A percentile compares a stretch with the other conserved stretches of the same genome.
Conservation (phyloP, 2,888 invertebrate genomes). For the Mayetiola destructor region DNA sequence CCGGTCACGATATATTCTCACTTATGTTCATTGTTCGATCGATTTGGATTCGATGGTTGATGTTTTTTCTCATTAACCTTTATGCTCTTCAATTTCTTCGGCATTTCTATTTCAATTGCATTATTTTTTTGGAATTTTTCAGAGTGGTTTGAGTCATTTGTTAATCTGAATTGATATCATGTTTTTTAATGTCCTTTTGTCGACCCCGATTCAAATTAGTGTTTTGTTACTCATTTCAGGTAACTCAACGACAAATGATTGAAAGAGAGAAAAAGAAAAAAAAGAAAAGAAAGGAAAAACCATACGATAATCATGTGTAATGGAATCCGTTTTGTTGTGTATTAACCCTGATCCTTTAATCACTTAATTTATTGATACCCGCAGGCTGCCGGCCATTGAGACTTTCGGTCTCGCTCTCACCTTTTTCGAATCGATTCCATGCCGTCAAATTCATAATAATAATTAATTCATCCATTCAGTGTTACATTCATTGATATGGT, state of each 20-base stretch:
- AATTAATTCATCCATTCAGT: constrained; percentile 6
- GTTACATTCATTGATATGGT: neutral
- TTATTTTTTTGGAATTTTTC: neutral
- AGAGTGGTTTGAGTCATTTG: neutral
- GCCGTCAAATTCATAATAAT: neutral
- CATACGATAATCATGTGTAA: constrained; percentile 6
- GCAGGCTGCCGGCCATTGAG: neutral
- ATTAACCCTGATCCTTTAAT: neutral
- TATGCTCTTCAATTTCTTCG: neutral
- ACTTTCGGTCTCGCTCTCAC: no score
- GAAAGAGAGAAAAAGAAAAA: no score
- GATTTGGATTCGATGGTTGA: constrained; percentile 1
- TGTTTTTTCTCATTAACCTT: neutral
- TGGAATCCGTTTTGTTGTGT: neutral
- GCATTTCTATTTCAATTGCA: neutral
- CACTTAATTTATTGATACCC: constrained; percentile 9
- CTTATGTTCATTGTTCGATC: constrained; percentile 3
- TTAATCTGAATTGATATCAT: neutral
- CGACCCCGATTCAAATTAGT: constrained; percentile 3
- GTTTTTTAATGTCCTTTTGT: constrained; percentile 11
- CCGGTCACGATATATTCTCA: neutral
- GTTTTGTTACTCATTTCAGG: neutral
- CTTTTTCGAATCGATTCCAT: no score
- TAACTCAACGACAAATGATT: no score
- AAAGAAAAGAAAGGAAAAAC: no score